Percentiles rank a stretch among this genome's conserved stretches.
Evolutionary conservation across 2,797 vertebrate genomes (phyloP).

Genomic region (Tenualosa thibaudeaui): DNA sequence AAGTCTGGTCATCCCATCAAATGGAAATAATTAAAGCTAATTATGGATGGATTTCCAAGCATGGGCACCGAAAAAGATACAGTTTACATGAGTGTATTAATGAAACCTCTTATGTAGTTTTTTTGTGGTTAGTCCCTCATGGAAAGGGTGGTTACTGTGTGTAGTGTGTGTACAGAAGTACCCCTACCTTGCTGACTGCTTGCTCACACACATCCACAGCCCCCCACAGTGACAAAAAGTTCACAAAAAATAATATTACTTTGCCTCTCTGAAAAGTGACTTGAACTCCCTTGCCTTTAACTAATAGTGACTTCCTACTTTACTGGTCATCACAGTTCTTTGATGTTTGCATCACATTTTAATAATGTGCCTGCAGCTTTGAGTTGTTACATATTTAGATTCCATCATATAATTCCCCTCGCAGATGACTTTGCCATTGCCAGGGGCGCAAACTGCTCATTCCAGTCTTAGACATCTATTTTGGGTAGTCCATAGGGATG

Average conservation of each 20-base stretch:
- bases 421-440: constrained; percentile 44
- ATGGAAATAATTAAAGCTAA: constrained; percentile 86
- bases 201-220: not conserved
- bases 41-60: constrained; percentile 83
- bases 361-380: constrained; percentile 63
- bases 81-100: constrained; percentile 83
- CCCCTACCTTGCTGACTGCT: not conserved
- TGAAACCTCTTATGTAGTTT: constrained; percentile 72
- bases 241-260: constrained; percentile 14
- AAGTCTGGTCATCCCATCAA: constrained; percentile 85
- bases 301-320: constrained; percentile 6
- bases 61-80: constrained; percentile 71
- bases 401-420: constrained; percentile 56
- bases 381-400: constrained; percentile 56
- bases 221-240: constrained; percentile 10
- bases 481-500: constrained; percentile 47
- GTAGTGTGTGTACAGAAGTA: not conserved
- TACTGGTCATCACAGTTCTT: constrained; percentile 36
- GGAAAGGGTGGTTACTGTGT: constrained; percentile 55
- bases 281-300: constrained; percentile 38
- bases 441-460: constrained; percentile 32
- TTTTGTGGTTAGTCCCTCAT: constrained; percentile 56
- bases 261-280: constrained; percentile 42
- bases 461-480: constrained; percentile 43
- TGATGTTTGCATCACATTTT: constrained; percentile 62